These are phyloP conservation scores for Papilio helenus DNA, from an alignment of 1,140 invertebrate genomes.

Conservation along the genomic window DNA sequence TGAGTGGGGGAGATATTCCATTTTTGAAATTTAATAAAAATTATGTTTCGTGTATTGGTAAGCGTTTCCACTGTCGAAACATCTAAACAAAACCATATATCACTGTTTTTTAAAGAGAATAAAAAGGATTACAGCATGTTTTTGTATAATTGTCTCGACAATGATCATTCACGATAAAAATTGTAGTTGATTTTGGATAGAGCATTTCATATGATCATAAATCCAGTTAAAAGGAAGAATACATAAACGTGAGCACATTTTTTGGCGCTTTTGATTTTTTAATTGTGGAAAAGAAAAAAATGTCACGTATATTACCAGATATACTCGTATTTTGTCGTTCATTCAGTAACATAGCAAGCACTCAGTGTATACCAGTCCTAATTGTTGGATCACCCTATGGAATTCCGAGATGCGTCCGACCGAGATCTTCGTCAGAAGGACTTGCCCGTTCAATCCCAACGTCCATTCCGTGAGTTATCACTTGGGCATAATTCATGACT, in stretches of 20 bases:
- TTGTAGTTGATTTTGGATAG: too few species aligned
- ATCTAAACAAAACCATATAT: background rate
- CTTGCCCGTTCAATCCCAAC: conserved; percentile 45
- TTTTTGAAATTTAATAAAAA: background rate
- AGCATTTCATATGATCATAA: too few species aligned
- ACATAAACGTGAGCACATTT: background rate
- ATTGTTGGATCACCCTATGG: conserved; percentile 41
- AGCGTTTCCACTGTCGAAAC: background rate
- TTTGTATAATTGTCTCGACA: too few species aligned
- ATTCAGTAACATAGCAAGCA: background rate
- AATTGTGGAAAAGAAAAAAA: too few species aligned
- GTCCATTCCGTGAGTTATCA: conserved; percentile 55
- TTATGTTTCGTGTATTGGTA: background rate
- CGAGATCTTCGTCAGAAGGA: conserved; percentile 47
- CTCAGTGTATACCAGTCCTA: conserved; percentile 39
- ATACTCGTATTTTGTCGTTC: too few species aligned
- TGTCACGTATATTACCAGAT: too few species aligned
- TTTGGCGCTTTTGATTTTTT: too few species aligned
- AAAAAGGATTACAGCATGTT: background rate
- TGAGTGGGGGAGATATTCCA: background rate
- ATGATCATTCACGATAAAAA: too few species aligned
- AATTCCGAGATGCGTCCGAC: conserved; percentile 44
- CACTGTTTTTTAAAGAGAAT: background rate
- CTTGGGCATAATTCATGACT: conserved; percentile 57
- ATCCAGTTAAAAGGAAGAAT: background rate